Base-by-base conservation (phyloP, 1,140 invertebrate species). In the Rhynchophorus ferrugineus region DNA sequence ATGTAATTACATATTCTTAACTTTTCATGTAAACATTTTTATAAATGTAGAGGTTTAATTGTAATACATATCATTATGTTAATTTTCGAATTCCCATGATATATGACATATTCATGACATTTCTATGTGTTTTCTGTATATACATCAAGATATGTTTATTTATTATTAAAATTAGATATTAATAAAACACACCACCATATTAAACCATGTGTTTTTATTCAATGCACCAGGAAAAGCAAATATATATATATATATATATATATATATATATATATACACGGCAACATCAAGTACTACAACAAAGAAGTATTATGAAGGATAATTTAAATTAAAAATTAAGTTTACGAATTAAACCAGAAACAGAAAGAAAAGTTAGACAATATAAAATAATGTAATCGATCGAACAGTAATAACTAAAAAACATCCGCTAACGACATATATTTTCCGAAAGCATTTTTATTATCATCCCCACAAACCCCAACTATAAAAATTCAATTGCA, bases 21-120 rank as follows among this genome's bases (percentile, higher is more conserved):
- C 44, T 54, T 54, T 54, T 59, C 50, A 59, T 59, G 57, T 59
- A 47, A 47, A 53, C 49, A 53, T 59, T 59, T 59, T 59, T 59
- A 59, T 57, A 57, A 54, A 41, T 19, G 38, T 59, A 59, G 58
- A 52, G 54, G 58, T 59, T 59, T 59, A 29, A 48, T 59, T 59
- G 50, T 46, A 21, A 59, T 59, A 59, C 58, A 59, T 59, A 59
- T 59, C 58, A 59, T 54, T 50, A 56, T 51, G 38, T 53, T 59
- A 52, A 56, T 59, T 59, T 59, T 48, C n/a, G 37, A 49, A 56
- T 59, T 52, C 55, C 49, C 44, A 51, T 47, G 36, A 46, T 36
- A 52, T 36, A 18, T 52, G 17, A n/a, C 42, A 49, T 49, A 24
- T 36, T 49, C 19, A 50, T 46, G 44, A 35, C 35, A 54, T 41